Percentiles rank a stretch among this genome's conserved stretches.
Evolutionary conservation across 2,797 vertebrate species (phyloP).

Genomic region (Tangara arthus): DNA sequence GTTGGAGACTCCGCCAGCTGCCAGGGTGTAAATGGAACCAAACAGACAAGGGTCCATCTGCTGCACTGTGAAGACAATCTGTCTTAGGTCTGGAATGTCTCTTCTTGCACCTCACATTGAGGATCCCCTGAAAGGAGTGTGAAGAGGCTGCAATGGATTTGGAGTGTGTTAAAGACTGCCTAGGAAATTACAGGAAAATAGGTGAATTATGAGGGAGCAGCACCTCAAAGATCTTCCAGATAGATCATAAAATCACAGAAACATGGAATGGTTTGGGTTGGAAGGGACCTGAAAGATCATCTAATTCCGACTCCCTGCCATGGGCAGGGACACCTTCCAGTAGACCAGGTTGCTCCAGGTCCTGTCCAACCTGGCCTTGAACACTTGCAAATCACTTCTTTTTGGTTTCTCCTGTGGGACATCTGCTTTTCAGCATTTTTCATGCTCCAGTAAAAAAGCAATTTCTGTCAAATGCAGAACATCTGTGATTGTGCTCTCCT

Average conservation of each 20-base stretch:
- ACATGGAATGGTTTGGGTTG: neutral
- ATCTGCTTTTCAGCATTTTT: neutral
- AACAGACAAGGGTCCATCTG: neutral
- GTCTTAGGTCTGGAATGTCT: neutral
- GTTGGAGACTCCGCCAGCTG: neutral
- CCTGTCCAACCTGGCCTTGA: neutral
- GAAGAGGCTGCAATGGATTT: neutral
- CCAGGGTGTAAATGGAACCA: neutral
- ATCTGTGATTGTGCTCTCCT: neutral
- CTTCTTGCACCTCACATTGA: neutral
- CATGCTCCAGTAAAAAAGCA: neutral
- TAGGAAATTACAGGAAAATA: neutral
- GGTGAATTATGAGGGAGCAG: neutral
- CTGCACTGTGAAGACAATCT: neutral
- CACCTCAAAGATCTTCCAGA: neutral
- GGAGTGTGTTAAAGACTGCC: neutral
- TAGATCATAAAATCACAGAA: neutral
- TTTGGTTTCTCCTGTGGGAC: neutral
- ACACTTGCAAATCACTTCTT: neutral
- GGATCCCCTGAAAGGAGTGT: neutral
- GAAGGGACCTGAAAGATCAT: neutral
- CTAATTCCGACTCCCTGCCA: rapidly evolving
- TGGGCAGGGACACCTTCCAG: neutral
- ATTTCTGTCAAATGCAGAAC: neutral
- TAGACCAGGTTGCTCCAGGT: neutral